Evolutionary conservation across 2,888 invertebrate genomes (phyloP), one percentile per base, ranked within the genome.

Genomic region (Troilus luridus): DNA sequence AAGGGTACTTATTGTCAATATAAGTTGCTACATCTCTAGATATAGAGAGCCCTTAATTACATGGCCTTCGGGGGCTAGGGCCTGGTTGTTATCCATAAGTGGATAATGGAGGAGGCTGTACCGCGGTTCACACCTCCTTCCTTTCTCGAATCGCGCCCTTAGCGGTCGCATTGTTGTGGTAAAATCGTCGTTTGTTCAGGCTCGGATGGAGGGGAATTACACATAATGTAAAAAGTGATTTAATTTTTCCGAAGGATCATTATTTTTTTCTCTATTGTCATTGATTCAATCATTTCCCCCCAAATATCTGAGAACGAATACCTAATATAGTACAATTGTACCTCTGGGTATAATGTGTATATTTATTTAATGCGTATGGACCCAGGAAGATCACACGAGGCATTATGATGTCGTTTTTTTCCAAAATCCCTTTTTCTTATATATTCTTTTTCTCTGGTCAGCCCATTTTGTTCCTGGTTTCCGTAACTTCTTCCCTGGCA

Each of bases 1-100:
- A 85, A 56, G 85, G 85, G 56, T 85, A 85, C 85, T 85, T 85
- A 85, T 85, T 85, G 85, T 85, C 85, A 85, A 85, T 85, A 85
- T 85, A 85, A 85, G 85, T 85, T 56, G 85, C 41, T 85, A 85
- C 85, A 85, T 85, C 85, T 85, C 85, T 54, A n/a, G 85, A 5
- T 12, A 21, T 85, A 5, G 56, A 85, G 85, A n/a, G 85, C n/a
- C 56, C 56, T 85, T 85, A 85, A 85, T 85, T 85, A 85, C 56
- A 54, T 58, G n/a, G 56, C 85, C n/a, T 85, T 85, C 56, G 85
- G 56, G 41, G 56, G 21, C 54, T 58, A n/a, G 85, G 56, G 11
- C 1, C 41, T 41, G 56, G 85, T 85, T 85, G 85, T 85, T 85
- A 85, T 56, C 56, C 85, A 58, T 85, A 85, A 85, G 85, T 85